These are phyloP conservation scores for Lagocephalus sceleratus DNA, from an alignment of 2,797 vertebrate species.

Conservation along the genomic window DNA sequence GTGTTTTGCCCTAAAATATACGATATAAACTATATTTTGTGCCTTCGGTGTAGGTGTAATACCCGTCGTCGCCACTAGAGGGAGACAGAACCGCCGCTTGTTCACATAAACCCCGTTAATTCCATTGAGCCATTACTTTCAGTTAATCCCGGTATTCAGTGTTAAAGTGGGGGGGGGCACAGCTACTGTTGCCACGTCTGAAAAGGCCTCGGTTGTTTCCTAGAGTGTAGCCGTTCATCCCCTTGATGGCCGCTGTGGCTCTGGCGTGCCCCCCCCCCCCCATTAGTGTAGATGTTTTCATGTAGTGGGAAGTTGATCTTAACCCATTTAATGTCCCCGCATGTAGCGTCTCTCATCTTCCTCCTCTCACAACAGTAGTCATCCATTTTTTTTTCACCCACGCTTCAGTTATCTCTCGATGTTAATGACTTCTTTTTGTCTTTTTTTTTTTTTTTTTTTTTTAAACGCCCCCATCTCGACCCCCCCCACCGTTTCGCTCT, in stretches of 20 bases:
- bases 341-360: conserved; percentile 22
- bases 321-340: not conserved
- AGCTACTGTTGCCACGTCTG: conserved; percentile 34
- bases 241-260: conserved; percentile 10
- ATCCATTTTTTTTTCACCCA: conserved; percentile 7
- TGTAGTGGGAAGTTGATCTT: too few species aligned
- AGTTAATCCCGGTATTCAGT: not conserved
- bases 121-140: not conserved
- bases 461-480: conserved; percentile 17
- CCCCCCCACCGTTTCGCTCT: conserved; percentile 31
- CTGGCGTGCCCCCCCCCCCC: conserved; percentile 2
- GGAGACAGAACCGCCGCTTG: not conserved
- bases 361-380: conserved; percentile 12
- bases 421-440: conserved; percentile 55
- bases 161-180: not conserved
- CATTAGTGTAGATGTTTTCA: too few species aligned
- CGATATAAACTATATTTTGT: too few species aligned
- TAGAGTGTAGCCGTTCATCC: conserved; percentile 21
- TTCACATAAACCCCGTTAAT: not conserved
- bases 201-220: conserved; percentile 32
- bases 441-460: conserved; percentile 20
- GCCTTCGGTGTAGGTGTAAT: not conserved
- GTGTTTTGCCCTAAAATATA: too few species aligned
- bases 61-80: not conserved
- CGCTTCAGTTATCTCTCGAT: conserved; percentile 11